Evolutionary conservation across 2,113 vertebrate species (phyloP).

Genomic region (Tetrax tetrax): DNA sequence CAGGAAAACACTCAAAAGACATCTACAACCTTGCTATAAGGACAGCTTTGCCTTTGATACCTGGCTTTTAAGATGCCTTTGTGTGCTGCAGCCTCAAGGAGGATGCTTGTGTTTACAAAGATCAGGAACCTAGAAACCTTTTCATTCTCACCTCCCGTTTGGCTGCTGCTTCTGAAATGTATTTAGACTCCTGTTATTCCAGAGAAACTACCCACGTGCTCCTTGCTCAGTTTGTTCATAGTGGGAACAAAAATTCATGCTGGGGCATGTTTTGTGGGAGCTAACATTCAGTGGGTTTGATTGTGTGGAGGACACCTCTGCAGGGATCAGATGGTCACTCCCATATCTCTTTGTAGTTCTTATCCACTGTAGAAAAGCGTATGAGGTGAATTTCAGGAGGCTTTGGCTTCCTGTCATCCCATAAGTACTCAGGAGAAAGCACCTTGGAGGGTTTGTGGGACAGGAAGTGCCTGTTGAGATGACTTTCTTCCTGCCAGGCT

Average conservation of each 20-base stretch:
- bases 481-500: conserved; percentile 81
- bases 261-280: background rate
- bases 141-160: background rate
- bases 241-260: background rate
- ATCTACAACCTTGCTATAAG: background rate
- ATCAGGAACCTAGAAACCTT: background rate
- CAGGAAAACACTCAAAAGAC: background rate
- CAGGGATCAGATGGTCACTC: background rate
- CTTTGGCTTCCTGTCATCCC: conserved; percentile 73
- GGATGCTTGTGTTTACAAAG: background rate
- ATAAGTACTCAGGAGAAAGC: conserved; percentile 81
- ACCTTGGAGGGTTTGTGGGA: conserved; percentile 78
- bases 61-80: background rate
- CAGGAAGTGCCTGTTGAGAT: conserved; percentile 79
- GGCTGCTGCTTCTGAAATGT: background rate
- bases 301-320: background rate
- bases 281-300: background rate
- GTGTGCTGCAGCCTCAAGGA: background rate
- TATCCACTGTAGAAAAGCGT: conserved; percentile 67
- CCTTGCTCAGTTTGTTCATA: background rate
- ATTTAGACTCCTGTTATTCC: background rate
- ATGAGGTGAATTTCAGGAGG: conserved; percentile 65
- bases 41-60: background rate
- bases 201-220: background rate
- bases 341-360: conserved; percentile 58